Conservation (phyloP, 2,797 vertebrate species). For the Anguilla anguilla region DNA sequence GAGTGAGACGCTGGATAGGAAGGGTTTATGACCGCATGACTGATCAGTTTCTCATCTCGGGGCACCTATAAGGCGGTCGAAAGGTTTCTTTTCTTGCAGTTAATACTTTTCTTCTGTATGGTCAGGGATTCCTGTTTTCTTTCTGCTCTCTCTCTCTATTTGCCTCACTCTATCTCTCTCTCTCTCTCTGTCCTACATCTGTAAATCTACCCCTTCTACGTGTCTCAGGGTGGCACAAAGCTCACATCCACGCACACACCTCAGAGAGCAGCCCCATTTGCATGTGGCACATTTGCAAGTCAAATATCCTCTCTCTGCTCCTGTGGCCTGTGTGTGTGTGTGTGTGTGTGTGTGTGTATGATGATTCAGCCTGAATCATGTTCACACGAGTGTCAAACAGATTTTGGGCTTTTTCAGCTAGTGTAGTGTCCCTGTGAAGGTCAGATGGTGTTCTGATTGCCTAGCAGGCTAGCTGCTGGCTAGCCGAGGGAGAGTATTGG, state of each 20-base stretch:
- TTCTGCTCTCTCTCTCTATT: neutral
- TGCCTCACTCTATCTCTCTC: neutral
- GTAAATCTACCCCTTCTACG: constrained; percentile 18
- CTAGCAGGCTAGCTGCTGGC: neutral
- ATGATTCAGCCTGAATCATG: neutral
- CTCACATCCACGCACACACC: constrained; percentile 35
- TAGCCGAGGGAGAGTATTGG: neutral
- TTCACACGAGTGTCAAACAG: neutral
- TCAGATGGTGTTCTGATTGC: neutral
- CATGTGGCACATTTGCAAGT: constrained; percentile 87
- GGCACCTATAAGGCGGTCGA: neutral
- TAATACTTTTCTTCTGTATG: neutral
- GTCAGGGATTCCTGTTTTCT: neutral
- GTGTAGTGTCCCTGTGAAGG: neutral
- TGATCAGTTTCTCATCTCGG: neutral
- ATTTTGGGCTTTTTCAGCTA: constrained; percentile 20
- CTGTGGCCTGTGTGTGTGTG: constrained; percentile 45
- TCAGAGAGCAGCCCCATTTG: constrained; percentile 70
- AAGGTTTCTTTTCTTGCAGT: neutral
- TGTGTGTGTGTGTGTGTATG: neutral
- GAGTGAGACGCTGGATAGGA: neutral
- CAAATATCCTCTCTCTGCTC: constrained; percentile 74
- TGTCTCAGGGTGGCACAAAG: constrained; percentile 41
- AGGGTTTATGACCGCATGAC: neutral
- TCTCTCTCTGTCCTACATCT: neutral